Percentiles rank a stretch among this genome's conserved stretches.
phyloP scores from a whole-genome alignment of 2,888 invertebrate genomes.

The Pimpla rufipes region DNA sequence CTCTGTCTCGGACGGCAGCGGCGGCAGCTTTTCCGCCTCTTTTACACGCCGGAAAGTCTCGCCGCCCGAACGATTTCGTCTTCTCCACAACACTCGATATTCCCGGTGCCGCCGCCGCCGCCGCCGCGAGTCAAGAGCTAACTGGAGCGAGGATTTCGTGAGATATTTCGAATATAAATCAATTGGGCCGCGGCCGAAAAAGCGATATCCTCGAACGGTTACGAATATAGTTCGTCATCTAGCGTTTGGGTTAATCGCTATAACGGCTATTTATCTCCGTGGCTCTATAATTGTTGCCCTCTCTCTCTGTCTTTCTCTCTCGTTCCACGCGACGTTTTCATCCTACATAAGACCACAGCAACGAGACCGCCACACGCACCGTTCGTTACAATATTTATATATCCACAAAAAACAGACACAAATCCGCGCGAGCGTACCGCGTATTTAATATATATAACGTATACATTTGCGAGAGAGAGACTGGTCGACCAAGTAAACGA shows the following conservation, averaged over 20 bases:
- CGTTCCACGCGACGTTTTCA: too few relatives aligned
- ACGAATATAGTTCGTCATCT: slow-evolving; percentile 43
- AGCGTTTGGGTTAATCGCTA: slow-evolving; percentile 10
- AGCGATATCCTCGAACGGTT: slow-evolving; percentile 39
- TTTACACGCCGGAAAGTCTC: slow-evolving; percentile 6
- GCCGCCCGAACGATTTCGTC: neutral
- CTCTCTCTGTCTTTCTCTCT: too few relatives aligned
- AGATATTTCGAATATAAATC: slow-evolving; percentile 45
- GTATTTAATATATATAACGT: slow-evolving; percentile 19
- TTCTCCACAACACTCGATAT: slow-evolving; percentile 14
- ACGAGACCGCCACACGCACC: slow-evolving; percentile 35
- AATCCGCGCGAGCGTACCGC: neutral
- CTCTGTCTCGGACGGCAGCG: neutral
- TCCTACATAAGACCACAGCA: too few relatives aligned
- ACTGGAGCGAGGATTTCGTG: slow-evolving; percentile 61
- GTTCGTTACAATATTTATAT: slow-evolving; percentile 17
- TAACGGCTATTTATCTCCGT: slow-evolving; percentile 43
- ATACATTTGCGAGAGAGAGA: slow-evolving; percentile 40
- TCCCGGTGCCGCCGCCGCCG: neutral
- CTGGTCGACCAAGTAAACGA: slow-evolving; percentile 55
- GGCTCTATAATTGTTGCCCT: slow-evolving; percentile 56
- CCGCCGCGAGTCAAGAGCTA: slow-evolving; percentile 17
- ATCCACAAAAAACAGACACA: slow-evolving; percentile 1
- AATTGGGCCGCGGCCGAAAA: slow-evolving; percentile 41
- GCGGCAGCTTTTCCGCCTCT: slow-evolving; percentile 18